phyloP scores from a whole-genome alignment of 2,888 invertebrate genomes.

The Eilema griseolum region DNA sequence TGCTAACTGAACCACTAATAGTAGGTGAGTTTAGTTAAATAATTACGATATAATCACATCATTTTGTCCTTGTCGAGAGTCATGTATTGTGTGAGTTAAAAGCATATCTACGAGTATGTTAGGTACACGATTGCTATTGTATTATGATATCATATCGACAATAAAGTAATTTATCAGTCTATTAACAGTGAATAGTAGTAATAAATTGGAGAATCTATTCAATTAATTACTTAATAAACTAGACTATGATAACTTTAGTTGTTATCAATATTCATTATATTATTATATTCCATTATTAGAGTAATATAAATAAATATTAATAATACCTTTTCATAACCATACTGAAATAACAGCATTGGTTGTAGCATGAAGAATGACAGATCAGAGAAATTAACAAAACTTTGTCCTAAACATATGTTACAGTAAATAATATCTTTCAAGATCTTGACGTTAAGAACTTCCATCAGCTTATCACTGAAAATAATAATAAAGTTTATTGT shows the following conservation, averaged over 20 bases:
- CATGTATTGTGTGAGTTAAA: background rate
- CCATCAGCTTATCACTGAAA: conserved; percentile 37
- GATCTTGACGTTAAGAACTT: conserved; percentile 77
- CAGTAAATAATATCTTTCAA: conserved; percentile 84
- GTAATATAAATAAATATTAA: conserved; percentile 29
- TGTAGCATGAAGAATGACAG: conserved; percentile 88
- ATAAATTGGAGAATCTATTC: background rate
- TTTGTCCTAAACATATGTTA: conserved; percentile 87
- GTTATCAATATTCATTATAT: background rate
- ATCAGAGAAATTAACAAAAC: conserved; percentile 88
- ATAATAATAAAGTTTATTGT: background rate
- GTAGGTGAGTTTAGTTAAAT: background rate
- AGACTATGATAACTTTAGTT: background rate
- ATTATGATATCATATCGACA: background rate
- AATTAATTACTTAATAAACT: background rate
- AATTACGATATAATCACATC: background rate
- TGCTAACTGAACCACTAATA: background rate
- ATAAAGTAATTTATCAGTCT: background rate
- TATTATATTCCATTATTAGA: no score
- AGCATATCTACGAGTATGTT: background rate
- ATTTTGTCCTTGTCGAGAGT: background rate
- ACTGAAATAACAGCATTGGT: conserved; percentile 87
- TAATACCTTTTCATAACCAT: conserved; percentile 81
- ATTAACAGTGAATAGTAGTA: background rate
- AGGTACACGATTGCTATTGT: background rate